Base-by-base conservation (phyloP, 1,140 invertebrate species). In the Lethrus apterus region DNA sequence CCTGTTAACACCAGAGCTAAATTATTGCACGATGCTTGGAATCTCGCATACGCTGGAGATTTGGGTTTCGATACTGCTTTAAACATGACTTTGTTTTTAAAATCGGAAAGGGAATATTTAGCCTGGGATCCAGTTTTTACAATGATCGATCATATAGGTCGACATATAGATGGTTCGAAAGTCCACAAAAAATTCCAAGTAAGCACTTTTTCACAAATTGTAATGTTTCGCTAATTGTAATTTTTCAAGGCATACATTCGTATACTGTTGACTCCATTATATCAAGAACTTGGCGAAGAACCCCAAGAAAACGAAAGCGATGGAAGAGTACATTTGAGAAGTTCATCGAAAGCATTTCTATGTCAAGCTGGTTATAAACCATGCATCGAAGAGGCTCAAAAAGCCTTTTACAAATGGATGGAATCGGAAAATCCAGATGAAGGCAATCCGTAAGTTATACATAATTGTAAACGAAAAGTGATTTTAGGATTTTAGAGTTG, bases 41-140 rank as follows among this genome's bases (percentile, higher is more conserved):
- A 86, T 61, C 65, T 88, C 4, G 84, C 84, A 0, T 84, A 84
- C 44, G 81, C 81, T n/a, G 83, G 83, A 0, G 79, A 85, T 50
- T 65, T 86, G 2, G 75, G 74, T 48, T 84, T 85, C 54, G 73
- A 72, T 0, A 76, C 77, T 1, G 83, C 83, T 0, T 67, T 86
- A 2, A 80, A 86, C 54, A 83, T 86, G 80, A 86, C 83, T 0
- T 60, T 82, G 17, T 85, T 86, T 52, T 65, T 87, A 46, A 78
- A 73, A 54, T 67, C 75, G 18, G 84, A 88, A 62, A 74, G 77
- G 10, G 75, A 81, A 41, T 80, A 82, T 48, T 63, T 85, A 0
- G 83, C 85, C 0, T 88, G 84, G 84, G 79, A 84, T 57, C 80
- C 82, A 1, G 75, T 84, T 1, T 85, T 85, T 59, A 83, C 81